Evolutionary conservation across 2,888 invertebrate species (phyloP).

Genomic region (Schizaphis graminum): DNA sequence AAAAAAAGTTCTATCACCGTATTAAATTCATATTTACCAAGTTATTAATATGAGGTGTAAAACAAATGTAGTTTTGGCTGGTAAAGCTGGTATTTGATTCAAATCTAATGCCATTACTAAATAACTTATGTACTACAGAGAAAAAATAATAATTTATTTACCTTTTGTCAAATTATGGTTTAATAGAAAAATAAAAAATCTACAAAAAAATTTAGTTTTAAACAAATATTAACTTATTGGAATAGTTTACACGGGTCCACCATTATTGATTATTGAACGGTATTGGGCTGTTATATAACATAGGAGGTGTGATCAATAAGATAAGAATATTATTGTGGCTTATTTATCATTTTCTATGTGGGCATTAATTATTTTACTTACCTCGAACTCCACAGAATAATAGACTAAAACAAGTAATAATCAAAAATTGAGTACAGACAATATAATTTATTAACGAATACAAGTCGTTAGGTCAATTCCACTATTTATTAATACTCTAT

Average conservation of each 20-base stretch:
- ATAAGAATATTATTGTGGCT: slow-evolving; percentile 46
- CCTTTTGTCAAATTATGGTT: not conserved
- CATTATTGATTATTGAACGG: slow-evolving; percentile 10
- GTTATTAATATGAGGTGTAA: slow-evolving; percentile 51
- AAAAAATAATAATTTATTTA: not conserved
- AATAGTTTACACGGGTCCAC: not conserved
- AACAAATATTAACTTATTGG: not conserved
- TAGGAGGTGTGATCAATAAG: slow-evolving; percentile 40
- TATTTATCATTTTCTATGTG: not conserved
- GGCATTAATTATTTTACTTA: slow-evolving; percentile 14
- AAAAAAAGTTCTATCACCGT: not conserved
- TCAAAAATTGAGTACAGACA: not conserved
- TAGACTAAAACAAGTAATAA: not conserved
- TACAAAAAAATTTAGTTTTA: not conserved
- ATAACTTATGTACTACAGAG: not conserved
- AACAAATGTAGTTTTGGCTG: slow-evolving; percentile 44
- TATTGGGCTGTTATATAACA: slow-evolving; percentile 36
- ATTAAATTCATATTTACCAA: slow-evolving; percentile 40
- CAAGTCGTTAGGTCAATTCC: not conserved
- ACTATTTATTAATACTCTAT: not conserved
- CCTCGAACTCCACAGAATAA: not conserved
- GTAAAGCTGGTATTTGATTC: slow-evolving; percentile 59
- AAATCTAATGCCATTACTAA: slow-evolving; percentile 55
- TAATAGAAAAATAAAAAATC: not conserved
- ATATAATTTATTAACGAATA: not conserved